Conservation (phyloP, 2,797 vertebrate genomes). For the Spinus pinus region DNA sequence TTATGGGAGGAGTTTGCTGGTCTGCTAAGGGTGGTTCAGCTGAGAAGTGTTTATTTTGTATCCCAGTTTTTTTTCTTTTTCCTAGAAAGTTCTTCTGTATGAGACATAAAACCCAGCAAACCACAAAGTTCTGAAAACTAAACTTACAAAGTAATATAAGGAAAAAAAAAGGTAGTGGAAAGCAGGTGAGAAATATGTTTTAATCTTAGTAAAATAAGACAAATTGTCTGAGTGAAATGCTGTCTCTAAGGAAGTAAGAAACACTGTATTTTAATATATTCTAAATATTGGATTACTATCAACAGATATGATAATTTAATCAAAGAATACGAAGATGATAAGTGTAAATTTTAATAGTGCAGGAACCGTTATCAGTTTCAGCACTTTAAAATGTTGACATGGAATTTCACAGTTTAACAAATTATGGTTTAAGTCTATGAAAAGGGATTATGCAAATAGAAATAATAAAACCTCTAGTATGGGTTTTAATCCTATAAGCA, state of each 20-base stretch:
- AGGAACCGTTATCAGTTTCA: background rate
- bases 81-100: background rate
- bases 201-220: background rate
- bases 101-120: background rate
- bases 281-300: background rate
- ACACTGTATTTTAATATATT: background rate
- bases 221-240: background rate
- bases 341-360: background rate
- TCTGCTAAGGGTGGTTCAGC: background rate
- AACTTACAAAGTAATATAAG: background rate
- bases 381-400: background rate
- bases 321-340: background rate
- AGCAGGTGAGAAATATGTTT: background rate
- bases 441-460: background rate
- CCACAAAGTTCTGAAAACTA: background rate
- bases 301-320: background rate
- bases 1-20: background rate
- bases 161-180: background rate
- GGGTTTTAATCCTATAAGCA: background rate
- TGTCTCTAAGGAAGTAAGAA: background rate
- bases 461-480: background rate
- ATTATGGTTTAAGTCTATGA: background rate
- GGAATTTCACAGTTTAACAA: background rate
- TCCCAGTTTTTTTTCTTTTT: background rate
- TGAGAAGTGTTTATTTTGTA: constrained; percentile 21